Percentiles rank a stretch among this genome's conserved stretches.
phyloP scores from a whole-genome alignment of 2,888 invertebrate species.

The Helleia helle region DNA sequence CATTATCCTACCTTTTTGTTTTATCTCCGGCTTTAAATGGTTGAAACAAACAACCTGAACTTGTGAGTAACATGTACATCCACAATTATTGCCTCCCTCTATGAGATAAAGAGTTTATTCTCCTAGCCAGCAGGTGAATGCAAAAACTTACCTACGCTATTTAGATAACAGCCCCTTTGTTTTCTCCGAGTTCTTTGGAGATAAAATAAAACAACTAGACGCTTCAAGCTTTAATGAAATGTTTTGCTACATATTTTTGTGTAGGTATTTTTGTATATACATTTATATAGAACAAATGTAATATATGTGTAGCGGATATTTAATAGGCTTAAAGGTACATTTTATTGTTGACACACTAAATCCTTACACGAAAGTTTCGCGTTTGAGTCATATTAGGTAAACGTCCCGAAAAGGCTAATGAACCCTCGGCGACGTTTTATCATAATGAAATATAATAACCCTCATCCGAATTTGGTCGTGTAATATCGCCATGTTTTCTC shows the following conservation, averaged over 20 bases:
- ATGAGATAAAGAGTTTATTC: conserved; percentile 27
- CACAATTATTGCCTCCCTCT: conserved; percentile 46
- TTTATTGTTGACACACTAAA: background rate
- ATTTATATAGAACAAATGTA: too few relatives aligned
- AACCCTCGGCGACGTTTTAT: background rate
- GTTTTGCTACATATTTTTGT: background rate
- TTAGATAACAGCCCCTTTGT: conserved; percentile 38
- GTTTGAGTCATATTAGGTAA: background rate
- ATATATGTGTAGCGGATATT: too few relatives aligned
- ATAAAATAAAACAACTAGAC: conserved; percentile 25
- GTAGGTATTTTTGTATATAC: too few relatives aligned
- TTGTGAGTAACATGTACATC: conserved; percentile 37
- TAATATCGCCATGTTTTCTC: conserved; percentile 4
- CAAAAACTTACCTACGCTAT: conserved; percentile 34
- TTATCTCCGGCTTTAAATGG: conserved; percentile 25
- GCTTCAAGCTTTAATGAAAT: conserved; percentile 8
- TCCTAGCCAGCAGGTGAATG: conserved; percentile 45
- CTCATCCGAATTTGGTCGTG: background rate
- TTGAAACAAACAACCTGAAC: conserved; percentile 33
- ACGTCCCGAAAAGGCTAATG: background rate
- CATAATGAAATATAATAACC: background rate
- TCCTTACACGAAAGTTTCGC: too few relatives aligned
- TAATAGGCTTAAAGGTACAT: too few relatives aligned
- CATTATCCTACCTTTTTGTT: conserved; percentile 27
- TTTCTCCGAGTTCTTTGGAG: conserved; percentile 26